phyloP scores from a whole-genome alignment of 2,797 vertebrate species.

The Cephalopachus bancanus region DNA sequence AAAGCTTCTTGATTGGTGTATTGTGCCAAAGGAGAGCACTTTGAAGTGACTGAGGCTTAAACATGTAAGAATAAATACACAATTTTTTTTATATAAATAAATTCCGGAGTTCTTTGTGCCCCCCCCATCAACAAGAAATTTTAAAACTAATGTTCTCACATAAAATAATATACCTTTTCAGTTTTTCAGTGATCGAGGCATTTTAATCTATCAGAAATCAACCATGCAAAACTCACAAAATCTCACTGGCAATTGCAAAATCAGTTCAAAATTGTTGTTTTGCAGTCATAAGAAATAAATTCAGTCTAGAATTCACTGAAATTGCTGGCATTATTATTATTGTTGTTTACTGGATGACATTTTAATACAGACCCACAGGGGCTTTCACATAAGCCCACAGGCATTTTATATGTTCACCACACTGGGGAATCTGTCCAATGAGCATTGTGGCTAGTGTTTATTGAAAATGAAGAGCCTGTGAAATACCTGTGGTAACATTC shows the following conservation, averaged over 20 bases:
- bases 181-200: conserved; percentile 33
- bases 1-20: too few species aligned
- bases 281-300: conserved; percentile 26
- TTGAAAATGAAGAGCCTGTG: conserved; percentile 81
- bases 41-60: too few species aligned
- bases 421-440: neutral
- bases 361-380: neutral
- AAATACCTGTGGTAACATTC: conserved; percentile 75
- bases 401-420: neutral
- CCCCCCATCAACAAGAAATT: too few species aligned
- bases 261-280: conserved; percentile 62
- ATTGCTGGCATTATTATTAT: neutral
- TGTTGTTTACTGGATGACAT: neutral
- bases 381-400: fast-evolving
- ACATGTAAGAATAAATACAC: too few species aligned
- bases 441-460: conserved; percentile 62
- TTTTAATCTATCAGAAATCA: conserved; percentile 65
- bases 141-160: too few species aligned
- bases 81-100: too few species aligned
- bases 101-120: too few species aligned
- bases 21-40: too few species aligned
- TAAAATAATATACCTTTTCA: conserved; percentile 40
- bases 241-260: conserved; percentile 53
- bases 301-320: conserved; percentile 63
- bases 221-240: neutral